Conservation (phyloP, 2,888 invertebrate species). For the Agrotis exclamationis region DNA sequence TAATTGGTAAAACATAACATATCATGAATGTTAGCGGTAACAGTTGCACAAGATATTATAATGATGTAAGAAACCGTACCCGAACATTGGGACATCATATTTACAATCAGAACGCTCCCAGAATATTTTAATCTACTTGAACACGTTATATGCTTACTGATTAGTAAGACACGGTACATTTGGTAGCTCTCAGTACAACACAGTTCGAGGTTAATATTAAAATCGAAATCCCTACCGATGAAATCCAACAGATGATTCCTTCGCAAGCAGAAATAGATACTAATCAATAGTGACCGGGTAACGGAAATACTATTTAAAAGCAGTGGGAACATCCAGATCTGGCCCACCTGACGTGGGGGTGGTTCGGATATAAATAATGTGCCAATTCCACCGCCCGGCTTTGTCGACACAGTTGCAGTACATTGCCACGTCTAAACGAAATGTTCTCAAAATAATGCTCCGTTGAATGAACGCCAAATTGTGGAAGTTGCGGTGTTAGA, state of each 20-base stretch:
- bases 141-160: conserved; percentile 48
- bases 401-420: conserved; percentile 80
- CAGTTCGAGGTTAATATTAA: conserved; percentile 12
- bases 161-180: conserved; percentile 20
- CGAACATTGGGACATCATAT: conserved; percentile 41
- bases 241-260: conserved; percentile 46
- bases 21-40: conserved; percentile 5
- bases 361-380: conserved; percentile 80
- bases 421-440: conserved; percentile 71
- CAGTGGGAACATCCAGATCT: conserved; percentile 67
- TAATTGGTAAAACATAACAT: conserved; percentile 28
- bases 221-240: conserved; percentile 38
- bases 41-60: conserved; percentile 33
- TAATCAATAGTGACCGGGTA: conserved; percentile 64
- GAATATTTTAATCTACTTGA: conserved; percentile 59
- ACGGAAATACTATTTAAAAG: conserved; percentile 65
- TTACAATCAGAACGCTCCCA: conserved; percentile 41
- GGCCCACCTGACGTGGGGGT: conserved; percentile 76
- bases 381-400: conserved; percentile 78
- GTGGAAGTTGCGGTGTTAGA: conserved; percentile 61
- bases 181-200: not conserved
- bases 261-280: conserved; percentile 56
- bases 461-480: conserved; percentile 56
- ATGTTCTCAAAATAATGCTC: conserved; percentile 66
- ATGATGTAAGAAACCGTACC: conserved; percentile 41